Evolutionary conservation across 2,797 vertebrate genomes (phyloP).

Genomic region (Spinus olivaceus): DNA sequence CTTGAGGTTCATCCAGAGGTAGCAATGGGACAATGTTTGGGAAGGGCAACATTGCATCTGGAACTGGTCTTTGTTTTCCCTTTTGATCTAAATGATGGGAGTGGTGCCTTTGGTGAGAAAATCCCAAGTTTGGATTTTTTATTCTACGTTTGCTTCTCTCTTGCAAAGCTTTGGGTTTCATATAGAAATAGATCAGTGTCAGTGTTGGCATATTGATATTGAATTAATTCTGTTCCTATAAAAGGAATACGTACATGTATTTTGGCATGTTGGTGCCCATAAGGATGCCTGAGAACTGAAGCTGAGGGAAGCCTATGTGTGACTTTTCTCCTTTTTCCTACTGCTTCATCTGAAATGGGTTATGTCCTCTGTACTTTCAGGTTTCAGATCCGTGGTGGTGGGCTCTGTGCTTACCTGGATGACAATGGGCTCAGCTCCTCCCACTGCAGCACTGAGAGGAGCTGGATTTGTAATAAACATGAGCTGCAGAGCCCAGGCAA

Average conservation of each 20-base stretch:
- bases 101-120: accelerated
- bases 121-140: neutral
- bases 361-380: neutral
- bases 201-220: neutral
- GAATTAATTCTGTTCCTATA: neutral
- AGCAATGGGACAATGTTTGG: neutral
- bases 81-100: neutral
- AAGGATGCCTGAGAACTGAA: neutral
- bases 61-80: neutral
- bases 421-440: neutral
- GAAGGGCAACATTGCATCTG: neutral
- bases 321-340: neutral
- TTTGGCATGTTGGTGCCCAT: neutral
- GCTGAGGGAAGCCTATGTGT: neutral
- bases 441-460: neutral
- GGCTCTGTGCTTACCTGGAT: neutral
- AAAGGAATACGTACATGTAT: neutral
- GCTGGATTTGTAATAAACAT: neutral
- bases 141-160: neutral
- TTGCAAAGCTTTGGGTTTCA: neutral
- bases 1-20: neutral
- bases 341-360: neutral
- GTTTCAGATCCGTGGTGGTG: neutral
- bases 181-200: neutral
- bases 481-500: neutral